Percentiles rank a stretch among this genome's conserved stretches.
These are phyloP conservation scores for Anneissia japonica DNA, from an alignment of 35 echinoderm and acorn worm species.

Conservation along the genomic window DNA sequence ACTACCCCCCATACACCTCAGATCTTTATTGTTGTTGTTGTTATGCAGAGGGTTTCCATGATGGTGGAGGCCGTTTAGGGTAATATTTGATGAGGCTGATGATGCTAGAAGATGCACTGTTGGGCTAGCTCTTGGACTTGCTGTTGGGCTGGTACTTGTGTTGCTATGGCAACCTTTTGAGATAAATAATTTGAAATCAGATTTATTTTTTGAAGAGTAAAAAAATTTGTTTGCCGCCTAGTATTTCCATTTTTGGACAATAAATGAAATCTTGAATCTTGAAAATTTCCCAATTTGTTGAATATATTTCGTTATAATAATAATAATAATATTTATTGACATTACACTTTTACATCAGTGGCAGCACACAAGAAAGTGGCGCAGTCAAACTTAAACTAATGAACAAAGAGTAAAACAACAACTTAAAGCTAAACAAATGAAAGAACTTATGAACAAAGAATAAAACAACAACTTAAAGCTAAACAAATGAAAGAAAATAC, in stretches of 20 bases:
- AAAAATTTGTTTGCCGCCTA: neutral
- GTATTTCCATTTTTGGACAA: neutral
- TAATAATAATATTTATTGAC: too few relatives aligned
- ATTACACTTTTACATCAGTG: too few relatives aligned
- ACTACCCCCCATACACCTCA: too few relatives aligned
- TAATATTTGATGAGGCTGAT: neutral
- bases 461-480: too few relatives aligned
- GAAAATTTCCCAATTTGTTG: too few relatives aligned
- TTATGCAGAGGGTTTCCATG: constrained; percentile 44
- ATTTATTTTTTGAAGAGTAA: neutral
- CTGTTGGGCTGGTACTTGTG: constrained; percentile 10
- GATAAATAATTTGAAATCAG: neutral
- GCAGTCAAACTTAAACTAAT: too few relatives aligned
- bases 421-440: too few relatives aligned
- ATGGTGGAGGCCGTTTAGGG: constrained; percentile 38
- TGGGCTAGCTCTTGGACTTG: constrained; percentile 37
- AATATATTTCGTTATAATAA: too few relatives aligned
- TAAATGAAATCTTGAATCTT: neutral
- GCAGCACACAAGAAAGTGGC: too few relatives aligned
- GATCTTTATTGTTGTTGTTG: constrained; percentile 32
- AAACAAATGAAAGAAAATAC: too few relatives aligned
- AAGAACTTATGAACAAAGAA: too few relatives aligned
- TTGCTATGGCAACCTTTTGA: constrained; percentile 30
- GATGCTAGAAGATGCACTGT: neutral
- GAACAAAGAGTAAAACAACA: too few relatives aligned